phyloP scores from a whole-genome alignment of 2,113 vertebrate species.

The Dromas ardeola region DNA sequence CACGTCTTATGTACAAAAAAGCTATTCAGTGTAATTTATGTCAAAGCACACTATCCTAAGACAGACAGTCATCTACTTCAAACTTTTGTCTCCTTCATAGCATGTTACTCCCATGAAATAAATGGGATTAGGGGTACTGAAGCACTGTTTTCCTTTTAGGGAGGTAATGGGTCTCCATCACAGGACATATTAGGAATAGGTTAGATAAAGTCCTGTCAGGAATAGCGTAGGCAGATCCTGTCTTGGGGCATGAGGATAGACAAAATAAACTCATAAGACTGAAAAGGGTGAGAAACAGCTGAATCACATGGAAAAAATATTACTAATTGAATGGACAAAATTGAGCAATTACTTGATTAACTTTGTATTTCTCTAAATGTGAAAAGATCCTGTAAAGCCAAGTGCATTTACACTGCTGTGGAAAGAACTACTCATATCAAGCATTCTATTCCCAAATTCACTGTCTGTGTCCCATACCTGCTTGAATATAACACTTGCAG shows the following conservation, averaged over 20 bases:
- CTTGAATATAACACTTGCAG: not conserved
- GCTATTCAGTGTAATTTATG: not conserved
- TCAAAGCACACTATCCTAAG: not conserved
- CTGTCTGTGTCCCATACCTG: not conserved
- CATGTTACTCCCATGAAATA: not conserved
- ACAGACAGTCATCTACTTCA: not conserved
- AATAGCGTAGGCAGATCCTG: not conserved
- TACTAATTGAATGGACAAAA: not conserved
- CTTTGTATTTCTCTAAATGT: not conserved
- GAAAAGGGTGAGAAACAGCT: not conserved
- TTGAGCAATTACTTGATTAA: not conserved
- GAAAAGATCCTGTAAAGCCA: not conserved
- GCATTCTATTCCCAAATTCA: not conserved
- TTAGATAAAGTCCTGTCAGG: not conserved
- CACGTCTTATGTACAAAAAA: not conserved
- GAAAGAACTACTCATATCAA: not conserved
- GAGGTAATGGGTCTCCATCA: not conserved
- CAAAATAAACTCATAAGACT: not conserved
- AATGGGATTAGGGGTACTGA: not conserved
- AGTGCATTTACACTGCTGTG: not conserved
- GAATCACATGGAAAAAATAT: not conserved
- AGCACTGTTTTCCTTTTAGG: not conserved
- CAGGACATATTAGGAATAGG: rapidly evolving
- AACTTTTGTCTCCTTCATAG: not conserved
- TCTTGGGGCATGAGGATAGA: not conserved